These are phyloP conservation scores for Moxostoma hubbsi DNA, from an alignment of 2,797 vertebrate species.

Conservation along the genomic window DNA sequence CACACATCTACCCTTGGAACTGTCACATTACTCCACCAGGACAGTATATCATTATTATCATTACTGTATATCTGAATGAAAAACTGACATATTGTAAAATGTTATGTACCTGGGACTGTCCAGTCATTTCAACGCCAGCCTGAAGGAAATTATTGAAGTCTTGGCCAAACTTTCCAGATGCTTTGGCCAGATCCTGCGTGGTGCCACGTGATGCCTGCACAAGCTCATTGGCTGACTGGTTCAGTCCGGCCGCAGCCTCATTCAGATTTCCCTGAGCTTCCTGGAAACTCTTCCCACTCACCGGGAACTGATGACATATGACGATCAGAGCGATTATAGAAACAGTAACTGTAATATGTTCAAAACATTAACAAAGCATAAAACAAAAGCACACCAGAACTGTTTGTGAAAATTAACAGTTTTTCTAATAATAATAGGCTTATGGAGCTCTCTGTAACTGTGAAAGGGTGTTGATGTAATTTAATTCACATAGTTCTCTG, in stretches of 20 bases:
- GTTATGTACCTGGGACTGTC: slow-evolving; percentile 86
- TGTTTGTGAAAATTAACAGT: too few species aligned
- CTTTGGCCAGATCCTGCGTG: slow-evolving; percentile 89
- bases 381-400: too few species aligned
- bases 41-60: neutral
- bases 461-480: too few species aligned
- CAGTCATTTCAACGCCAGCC: slow-evolving; percentile 96
- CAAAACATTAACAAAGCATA: neutral
- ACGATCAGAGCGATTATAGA: too few species aligned
- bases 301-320: slow-evolving; percentile 82
- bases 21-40: slow-evolving; percentile 2
- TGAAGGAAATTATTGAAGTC: slow-evolving; percentile 94
- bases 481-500: too few species aligned
- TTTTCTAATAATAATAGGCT: too few species aligned
- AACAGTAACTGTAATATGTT: too few species aligned
- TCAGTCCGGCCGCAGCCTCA: slow-evolving; percentile 89
- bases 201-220: slow-evolving; percentile 93
- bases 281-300: slow-evolving; percentile 91
- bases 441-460: too few species aligned
- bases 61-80: too few species aligned
- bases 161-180: slow-evolving; percentile 93
- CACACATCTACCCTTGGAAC: neutral
- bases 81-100: too few species aligned
- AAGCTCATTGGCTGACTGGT: slow-evolving; percentile 95
- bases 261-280: slow-evolving; percentile 92